A percentile compares a stretch with the other conserved stretches of the same genome.
Conservation (phyloP, 1,140 invertebrate species). For the Nebria ingens region DNA sequence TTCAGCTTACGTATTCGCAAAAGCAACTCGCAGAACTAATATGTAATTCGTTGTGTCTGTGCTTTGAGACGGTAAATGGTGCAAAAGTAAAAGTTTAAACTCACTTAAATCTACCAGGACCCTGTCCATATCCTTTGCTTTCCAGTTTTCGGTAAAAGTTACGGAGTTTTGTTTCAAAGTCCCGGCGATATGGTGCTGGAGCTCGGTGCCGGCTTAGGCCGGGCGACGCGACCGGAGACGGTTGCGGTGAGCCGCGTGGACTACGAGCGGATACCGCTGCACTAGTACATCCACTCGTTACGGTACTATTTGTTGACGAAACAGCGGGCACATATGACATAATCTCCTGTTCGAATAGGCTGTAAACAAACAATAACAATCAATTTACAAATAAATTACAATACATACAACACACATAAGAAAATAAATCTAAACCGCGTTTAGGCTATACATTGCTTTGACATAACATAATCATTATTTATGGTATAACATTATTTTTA, state of each 20-base stretch:
- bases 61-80: too few species aligned
- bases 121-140: constrained; percentile 92
- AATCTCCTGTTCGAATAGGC: constrained; percentile 95
- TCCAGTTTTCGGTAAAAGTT: constrained; percentile 94
- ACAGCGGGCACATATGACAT: constrained; percentile 89
- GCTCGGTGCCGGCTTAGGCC: constrained; percentile 65
- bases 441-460: too few species aligned
- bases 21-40: neutral
- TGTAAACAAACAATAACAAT: constrained; percentile 39
- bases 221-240: constrained; percentile 70
- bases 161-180: constrained; percentile 91
- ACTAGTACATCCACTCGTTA: constrained; percentile 15
- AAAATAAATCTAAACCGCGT: too few species aligned
- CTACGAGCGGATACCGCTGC: constrained; percentile 28
- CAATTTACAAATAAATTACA: too few species aligned
- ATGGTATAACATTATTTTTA: too few species aligned
- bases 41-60: neutral
- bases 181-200: constrained; percentile 77
- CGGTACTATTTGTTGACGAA: constrained; percentile 14
- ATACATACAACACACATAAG: too few species aligned
- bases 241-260: constrained; percentile 50
- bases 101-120: constrained; percentile 91
- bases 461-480: too few species aligned
- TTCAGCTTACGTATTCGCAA: too few species aligned
- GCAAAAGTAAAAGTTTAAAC: too few species aligned